Percentiles rank a stretch among this genome's conserved stretches.
phyloP scores from a whole-genome alignment of 2,113 vertebrate species.

The Rhinolophus ferrumequinum region DNA sequence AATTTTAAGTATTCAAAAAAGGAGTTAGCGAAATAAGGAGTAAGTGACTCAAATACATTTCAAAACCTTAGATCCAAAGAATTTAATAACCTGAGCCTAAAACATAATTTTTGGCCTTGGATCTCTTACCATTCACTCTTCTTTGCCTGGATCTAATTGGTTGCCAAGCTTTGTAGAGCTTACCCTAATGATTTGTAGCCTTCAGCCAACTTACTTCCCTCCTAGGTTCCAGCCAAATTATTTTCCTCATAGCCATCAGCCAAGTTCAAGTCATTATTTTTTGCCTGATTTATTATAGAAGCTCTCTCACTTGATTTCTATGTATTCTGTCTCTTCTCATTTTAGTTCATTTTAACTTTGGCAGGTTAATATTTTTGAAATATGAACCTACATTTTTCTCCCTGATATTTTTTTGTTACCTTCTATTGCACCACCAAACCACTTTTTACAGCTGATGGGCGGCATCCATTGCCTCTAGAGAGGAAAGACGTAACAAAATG shows the following conservation, averaged over 20 bases:
- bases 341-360: background rate
- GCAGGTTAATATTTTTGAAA: background rate
- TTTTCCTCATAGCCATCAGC: background rate
- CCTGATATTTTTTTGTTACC: background rate
- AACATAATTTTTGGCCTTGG: background rate
- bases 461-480: background rate
- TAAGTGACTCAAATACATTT: background rate
- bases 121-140: background rate
- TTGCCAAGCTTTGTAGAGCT: background rate
- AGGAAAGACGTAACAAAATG: background rate
- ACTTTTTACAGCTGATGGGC: background rate
- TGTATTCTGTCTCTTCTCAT: background rate
- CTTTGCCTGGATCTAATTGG: background rate
- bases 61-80: background rate
- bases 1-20: background rate
- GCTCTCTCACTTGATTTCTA: background rate
- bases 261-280: background rate
- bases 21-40: background rate
- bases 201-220: background rate
- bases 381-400: background rate
- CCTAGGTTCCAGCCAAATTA: background rate
- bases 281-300: background rate
- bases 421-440: too few species aligned
- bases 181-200: background rate
- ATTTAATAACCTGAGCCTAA: background rate